phyloP scores from a whole-genome alignment of 2,113 vertebrate species.

The Malurus melanocephalus region DNA sequence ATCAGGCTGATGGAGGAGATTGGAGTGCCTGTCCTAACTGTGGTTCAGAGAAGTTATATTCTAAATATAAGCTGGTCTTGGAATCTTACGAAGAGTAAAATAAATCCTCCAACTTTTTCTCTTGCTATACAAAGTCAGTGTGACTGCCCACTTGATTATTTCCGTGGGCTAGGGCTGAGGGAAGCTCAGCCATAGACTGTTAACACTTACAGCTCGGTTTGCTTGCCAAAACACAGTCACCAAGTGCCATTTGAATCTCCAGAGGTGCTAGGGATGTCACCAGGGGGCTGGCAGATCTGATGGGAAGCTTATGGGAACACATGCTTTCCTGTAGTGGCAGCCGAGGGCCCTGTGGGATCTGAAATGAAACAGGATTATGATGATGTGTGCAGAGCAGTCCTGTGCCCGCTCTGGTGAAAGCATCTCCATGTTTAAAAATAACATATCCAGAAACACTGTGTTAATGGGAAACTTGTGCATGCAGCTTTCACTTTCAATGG shows the following conservation, averaged over 20 bases:
- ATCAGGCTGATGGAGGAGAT: not conserved
- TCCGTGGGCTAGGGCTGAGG: not conserved
- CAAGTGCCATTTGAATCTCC: not conserved
- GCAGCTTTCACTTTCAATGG: not conserved
- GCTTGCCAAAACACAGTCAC: not conserved
- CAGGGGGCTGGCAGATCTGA: not conserved
- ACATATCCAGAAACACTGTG: not conserved
- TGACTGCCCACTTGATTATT: not conserved
- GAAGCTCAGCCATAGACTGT: not conserved
- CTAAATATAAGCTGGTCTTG: not conserved
- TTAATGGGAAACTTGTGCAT: not conserved
- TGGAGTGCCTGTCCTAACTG: not conserved
- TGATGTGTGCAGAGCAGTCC: not conserved
- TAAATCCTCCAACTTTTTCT: not conserved
- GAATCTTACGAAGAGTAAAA: not conserved
- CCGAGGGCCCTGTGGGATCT: not conserved
- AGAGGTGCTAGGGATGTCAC: not conserved
- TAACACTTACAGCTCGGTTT: not conserved
- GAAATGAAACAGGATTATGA: too few relatives aligned
- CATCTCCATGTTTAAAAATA: not conserved
- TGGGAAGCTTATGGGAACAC: not conserved
- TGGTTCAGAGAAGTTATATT: not conserved
- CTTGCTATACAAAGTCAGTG: not conserved
- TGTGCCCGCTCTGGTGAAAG: not conserved
- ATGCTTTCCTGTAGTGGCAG: not conserved